Evolutionary conservation across 2,113 vertebrate genomes (phyloP), one percentile per base, ranked within the genome.

Genomic region (Eleginops maclovinus): DNA sequence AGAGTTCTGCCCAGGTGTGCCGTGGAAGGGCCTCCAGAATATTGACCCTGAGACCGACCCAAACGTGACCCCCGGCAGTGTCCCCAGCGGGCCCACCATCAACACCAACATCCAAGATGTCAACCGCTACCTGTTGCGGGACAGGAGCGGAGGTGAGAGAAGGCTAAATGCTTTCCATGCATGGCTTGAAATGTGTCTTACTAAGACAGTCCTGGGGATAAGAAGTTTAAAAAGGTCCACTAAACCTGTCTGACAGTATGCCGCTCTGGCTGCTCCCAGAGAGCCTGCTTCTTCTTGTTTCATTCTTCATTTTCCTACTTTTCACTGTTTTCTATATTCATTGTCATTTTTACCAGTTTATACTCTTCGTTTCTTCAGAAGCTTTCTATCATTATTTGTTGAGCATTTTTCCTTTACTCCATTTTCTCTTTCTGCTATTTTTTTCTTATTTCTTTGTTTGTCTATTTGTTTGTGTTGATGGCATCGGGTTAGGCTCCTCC

Each of bases 1-100:
- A 99, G 97, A 99, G 88, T 99, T 99, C 91, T 98, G 97, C 82
- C 97, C 97, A 54, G 97, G 97, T 82, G 97, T 98, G n/a, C 97
- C 97, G 4, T 99, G 97, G 97, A 98, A 98, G 92, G 97, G 97
- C 91, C 96, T 99, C 81, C 97, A 98, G 92, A 98, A 96, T 62
- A 97, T 98, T 36, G 97, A 99, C 79, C 97, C 97, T 1, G 97
- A 98, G 90, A 98, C 95, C 3, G 97, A 99, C 91, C 97, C 97
- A 0, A 97, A 98, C 40, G 92, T 96, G 91, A 99, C 97, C 77
- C 97, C 97, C 26, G 97, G 97, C 71, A 99, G 97, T 50, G 97
- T 99, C 82, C 97, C 96, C 28, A 98, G 96, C 3, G 97, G 97
- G 66, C 97, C 97, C 8, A 98, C 96, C 81, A 97, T 99, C 87